phyloP scores from a whole-genome alignment of 2,797 vertebrate genomes.

The Aeoliscus strigatus region DNA sequence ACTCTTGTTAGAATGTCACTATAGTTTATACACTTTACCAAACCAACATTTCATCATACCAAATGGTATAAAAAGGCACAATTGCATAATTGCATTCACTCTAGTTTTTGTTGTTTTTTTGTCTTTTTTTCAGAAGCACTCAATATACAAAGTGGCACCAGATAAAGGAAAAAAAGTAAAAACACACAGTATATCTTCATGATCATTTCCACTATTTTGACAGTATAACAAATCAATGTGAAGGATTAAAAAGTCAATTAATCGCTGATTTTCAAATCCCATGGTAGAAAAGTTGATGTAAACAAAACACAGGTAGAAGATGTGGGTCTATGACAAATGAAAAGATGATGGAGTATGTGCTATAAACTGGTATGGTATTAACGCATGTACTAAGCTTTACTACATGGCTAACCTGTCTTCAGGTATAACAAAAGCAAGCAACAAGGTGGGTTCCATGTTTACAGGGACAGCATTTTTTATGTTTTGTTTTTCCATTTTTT shows the following conservation, averaged over 20 bases:
- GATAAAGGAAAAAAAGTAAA: slow-evolving; percentile 76
- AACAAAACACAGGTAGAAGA: slow-evolving; percentile 27
- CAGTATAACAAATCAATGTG: slow-evolving; percentile 31
- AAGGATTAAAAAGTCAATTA: slow-evolving; percentile 10
- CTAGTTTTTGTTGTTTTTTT: slow-evolving; percentile 57
- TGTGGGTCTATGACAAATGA: slow-evolving; percentile 17
- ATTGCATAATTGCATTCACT: slow-evolving; percentile 99
- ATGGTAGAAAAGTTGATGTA: slow-evolving; percentile 40
- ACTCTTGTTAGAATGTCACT: slow-evolving; percentile 81
- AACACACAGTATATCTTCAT: slow-evolving; percentile 64
- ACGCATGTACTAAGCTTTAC: slow-evolving; percentile 68
- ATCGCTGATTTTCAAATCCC: no score
- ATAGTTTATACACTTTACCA: slow-evolving; percentile 79
- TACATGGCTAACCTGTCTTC: slow-evolving; percentile 72
- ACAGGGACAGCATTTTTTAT: slow-evolving; percentile 75
- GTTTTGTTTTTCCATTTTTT: slow-evolving; percentile 69
- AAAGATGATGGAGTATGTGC: no score
- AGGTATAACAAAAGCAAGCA: slow-evolving; percentile 82
- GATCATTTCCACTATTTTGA: slow-evolving; percentile 46
- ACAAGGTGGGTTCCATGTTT: slow-evolving; percentile 80
- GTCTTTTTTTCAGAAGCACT: slow-evolving; percentile 86
- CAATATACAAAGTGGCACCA: slow-evolving; percentile 92
- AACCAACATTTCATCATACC: slow-evolving; percentile 88
- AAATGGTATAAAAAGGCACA: slow-evolving; percentile 99
- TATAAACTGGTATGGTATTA: slow-evolving; percentile 21